Evolutionary conservation across 1,140 invertebrate species (phyloP).

Genomic region (Dufourea novaeangliae): DNA sequence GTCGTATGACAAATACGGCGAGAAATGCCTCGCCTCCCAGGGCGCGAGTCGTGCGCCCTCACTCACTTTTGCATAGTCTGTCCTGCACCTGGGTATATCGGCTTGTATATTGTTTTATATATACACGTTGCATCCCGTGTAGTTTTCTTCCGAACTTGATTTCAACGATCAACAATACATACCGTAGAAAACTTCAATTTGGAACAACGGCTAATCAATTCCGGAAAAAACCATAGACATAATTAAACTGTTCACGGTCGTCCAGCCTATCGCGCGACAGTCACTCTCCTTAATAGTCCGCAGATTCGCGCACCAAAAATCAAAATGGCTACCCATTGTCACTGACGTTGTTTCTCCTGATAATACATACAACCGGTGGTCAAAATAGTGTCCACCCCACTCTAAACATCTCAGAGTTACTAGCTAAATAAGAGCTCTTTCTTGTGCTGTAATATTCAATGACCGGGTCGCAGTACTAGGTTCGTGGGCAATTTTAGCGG

Average conservation of each 20-base stretch:
- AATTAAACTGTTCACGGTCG: conserved; percentile 34
- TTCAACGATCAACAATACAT: conserved; percentile 18
- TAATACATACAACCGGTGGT: no score
- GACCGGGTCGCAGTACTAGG: no score
- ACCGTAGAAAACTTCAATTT: conserved; percentile 28
- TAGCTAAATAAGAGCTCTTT: no score
- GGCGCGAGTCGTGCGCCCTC: conserved; percentile 57
- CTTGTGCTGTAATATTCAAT: no score
- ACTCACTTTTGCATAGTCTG: conserved; percentile 47
- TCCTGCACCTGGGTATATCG: conserved; percentile 47
- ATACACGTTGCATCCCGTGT: conserved; percentile 20
- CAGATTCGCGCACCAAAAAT: conserved; percentile 31
- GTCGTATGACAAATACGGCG: conserved; percentile 64
- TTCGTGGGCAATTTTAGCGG: no score
- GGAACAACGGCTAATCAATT: conserved; percentile 30
- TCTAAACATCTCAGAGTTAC: no score
- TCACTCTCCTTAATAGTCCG: conserved; percentile 30
- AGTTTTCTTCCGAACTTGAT: not conserved
- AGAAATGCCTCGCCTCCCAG: conserved; percentile 66
- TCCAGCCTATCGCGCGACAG: conserved; percentile 32
- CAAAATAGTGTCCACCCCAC: no score
- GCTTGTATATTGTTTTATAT: conserved; percentile 31
- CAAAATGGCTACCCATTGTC: conserved; percentile 50
- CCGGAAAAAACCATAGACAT: conserved; percentile 37
- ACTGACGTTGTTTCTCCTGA: conserved; percentile 31